These are phyloP conservation scores for Lycocerus yunnanus DNA, from an alignment of 2,888 invertebrate species.

Conservation along the genomic window DNA sequence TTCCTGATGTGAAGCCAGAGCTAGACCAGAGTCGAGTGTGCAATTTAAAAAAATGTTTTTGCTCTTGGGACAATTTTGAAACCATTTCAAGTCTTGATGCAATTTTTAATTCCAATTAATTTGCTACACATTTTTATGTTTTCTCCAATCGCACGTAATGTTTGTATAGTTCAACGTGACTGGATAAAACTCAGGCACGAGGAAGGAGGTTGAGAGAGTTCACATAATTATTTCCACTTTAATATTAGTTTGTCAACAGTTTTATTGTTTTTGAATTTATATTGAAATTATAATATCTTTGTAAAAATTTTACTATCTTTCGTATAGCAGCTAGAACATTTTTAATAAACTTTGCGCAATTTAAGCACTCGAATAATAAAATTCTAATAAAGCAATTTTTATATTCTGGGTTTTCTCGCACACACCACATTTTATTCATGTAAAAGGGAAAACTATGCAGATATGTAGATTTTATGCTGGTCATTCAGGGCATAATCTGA, in stretches of 20 bases:
- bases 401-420: constrained; percentile 16
- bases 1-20: neutral
- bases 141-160: neutral
- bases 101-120: neutral
- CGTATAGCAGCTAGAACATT: neutral
- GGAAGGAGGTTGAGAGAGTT: neutral
- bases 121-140: neutral
- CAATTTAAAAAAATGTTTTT: neutral
- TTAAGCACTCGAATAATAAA: neutral
- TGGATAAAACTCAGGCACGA: neutral
- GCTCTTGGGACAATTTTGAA: neutral
- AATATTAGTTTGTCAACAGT: neutral
- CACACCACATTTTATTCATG: constrained; percentile 17
- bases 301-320: neutral
- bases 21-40: neutral
- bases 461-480: constrained; percentile 13
- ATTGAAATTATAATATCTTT: neutral
- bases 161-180: neutral
- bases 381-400: neutral
- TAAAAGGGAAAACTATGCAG: constrained; percentile 19
- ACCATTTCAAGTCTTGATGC: neutral
- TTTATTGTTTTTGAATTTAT: neutral
- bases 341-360: neutral
- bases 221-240: neutral
- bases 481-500: constrained; percentile 13